Conservation (phyloP, 2,888 invertebrate species). For the Ariolimax columbianus region DNA sequence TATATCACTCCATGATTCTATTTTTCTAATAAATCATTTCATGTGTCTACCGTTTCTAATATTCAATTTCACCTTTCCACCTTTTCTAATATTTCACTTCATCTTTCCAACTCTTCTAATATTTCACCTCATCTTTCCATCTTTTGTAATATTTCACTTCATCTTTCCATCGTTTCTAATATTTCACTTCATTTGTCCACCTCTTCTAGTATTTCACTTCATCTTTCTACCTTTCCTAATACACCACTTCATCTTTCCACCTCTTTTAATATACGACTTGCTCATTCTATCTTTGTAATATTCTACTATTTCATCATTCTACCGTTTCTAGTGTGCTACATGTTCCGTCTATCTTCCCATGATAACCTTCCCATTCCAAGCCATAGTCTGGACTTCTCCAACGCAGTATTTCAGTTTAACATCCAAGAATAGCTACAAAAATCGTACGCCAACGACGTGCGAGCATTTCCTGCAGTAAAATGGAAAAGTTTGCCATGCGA, state of each 20-base stretch:
- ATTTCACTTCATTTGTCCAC: background rate
- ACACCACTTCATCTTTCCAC: background rate
- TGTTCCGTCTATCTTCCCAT: no score
- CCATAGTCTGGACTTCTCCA: no score
- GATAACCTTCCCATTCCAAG: no score
- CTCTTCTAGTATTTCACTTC: background rate
- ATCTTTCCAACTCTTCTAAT: background rate
- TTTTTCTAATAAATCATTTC: no score
- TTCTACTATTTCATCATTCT: background rate
- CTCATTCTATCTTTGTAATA: background rate
- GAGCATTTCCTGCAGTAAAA: slow-evolving; percentile 6
- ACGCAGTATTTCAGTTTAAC: no score
- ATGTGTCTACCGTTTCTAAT: no score
- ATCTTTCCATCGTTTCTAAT: background rate
- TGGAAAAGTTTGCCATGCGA: background rate
- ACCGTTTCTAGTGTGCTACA: background rate
- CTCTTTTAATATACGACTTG: background rate
- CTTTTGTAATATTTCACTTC: background rate
- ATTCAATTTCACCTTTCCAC: no score
- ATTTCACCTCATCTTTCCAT: background rate
- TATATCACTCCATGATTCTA: no score
- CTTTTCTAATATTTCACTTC: no score
- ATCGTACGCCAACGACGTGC: no score
- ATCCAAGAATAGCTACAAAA: no score
- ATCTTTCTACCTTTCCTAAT: background rate